phyloP scores from a whole-genome alignment of 2,888 invertebrate species.

The Kryphioiulus occultus region DNA sequence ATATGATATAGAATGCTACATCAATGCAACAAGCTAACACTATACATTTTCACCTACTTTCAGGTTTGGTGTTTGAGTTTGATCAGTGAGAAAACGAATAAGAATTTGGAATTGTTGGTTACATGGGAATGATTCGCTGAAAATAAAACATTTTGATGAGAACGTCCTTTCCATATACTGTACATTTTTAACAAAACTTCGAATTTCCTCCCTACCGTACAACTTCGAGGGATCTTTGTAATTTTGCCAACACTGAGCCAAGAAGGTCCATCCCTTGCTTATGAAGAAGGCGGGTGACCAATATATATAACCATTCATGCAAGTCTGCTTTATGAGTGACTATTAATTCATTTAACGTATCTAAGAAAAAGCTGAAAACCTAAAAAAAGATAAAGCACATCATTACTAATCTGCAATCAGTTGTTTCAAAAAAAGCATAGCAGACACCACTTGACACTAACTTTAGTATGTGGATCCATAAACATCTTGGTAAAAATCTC shows the following conservation, averaged over 20 bases:
- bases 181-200: neutral
- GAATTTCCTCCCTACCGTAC: constrained; percentile 68
- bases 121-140: constrained; percentile 70
- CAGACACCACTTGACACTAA: constrained; percentile 55
- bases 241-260: constrained; percentile 89
- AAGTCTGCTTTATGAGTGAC: constrained; percentile 85
- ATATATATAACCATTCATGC: constrained; percentile 90
- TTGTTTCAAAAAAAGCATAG: neutral
- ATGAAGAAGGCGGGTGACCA: constrained; percentile 84
- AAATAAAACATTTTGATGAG: constrained; percentile 44
- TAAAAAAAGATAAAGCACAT: constrained; percentile 54
- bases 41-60: constrained; percentile 59
- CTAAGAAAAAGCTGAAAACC: constrained; percentile 91
- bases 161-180: neutral
- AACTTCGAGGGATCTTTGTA: constrained; percentile 82
- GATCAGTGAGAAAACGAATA: constrained; percentile 82
- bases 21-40: neutral
- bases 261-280: constrained; percentile 91
- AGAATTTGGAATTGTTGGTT: constrained; percentile 70
- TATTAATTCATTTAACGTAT: constrained; percentile 90
- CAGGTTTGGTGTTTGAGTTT: constrained; percentile 87
- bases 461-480: constrained; percentile 92
- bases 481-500: constrained; percentile 97
- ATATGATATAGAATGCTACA: neutral
- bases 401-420: neutral